phyloP scores from a whole-genome alignment of 2,113 vertebrate species.

The Natator depressus region DNA sequence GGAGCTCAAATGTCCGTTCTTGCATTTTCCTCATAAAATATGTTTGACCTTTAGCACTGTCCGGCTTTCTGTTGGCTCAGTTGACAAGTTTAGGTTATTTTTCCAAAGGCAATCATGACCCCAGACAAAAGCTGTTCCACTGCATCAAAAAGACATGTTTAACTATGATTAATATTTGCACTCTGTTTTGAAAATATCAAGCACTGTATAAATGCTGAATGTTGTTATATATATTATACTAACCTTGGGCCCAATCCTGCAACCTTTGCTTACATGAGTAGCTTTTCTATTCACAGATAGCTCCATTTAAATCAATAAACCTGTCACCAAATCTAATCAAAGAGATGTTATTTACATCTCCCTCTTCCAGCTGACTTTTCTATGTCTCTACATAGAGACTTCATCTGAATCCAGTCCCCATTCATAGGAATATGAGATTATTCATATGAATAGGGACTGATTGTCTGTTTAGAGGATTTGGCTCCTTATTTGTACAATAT shows the following conservation, averaged over 20 bases:
- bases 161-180: background rate
- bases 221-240: background rate
- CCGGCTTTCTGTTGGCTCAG: background rate
- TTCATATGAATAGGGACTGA: background rate
- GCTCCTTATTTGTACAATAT: background rate
- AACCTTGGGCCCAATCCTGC: background rate
- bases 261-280: background rate
- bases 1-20: background rate
- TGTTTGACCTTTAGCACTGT: background rate
- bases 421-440: background rate
- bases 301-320: background rate
- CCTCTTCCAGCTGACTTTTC: background rate
- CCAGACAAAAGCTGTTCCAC: background rate
- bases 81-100: background rate
- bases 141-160: background rate
- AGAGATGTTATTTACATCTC: background rate
- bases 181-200: background rate
- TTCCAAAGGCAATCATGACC: background rate
- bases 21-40: background rate
- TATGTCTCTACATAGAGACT: background rate
- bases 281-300: background rate
- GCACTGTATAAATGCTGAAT: background rate
- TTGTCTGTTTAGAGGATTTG: background rate
- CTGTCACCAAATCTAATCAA: background rate
- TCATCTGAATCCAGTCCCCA: background rate